Evolutionary conservation across 2,797 vertebrate species (phyloP), one percentile per base, ranked within the genome.

Genomic region (Podargus strigoides): DNA sequence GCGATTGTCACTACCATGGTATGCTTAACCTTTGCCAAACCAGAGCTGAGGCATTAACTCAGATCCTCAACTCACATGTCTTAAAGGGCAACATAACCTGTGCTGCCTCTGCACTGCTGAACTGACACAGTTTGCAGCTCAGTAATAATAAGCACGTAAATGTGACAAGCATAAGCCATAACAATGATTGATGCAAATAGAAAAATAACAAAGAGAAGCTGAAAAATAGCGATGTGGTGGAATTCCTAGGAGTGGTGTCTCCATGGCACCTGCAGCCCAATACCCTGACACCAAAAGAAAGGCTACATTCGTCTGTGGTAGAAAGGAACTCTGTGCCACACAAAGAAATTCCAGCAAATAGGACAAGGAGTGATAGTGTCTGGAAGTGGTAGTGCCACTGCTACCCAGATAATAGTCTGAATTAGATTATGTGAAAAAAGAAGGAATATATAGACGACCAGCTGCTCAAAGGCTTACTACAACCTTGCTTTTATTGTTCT

Each of bases 401-500:
- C 90, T 96, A 77, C 93, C 95, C 94, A 0, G 94, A 95, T 97
- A 97, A 97, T 96, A 95, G 97, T 97, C 97, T 96, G 97, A 98
- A 98, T 98, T 98, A 98, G 96, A 97, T 98, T 97, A 98, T 97
- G 92, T 47, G 94, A 97, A 97, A 96, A 97, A 97, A 97, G 94
- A 85, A 93, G 97, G 97, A 98, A 98, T 98, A 98, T 98, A 98
- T 98, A 98, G 98, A 98, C 95, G 23, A 87, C 96, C 98, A 98
- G 98, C 98, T 98, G 98, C 97, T 98, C 98, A 96, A 97, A 98
- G 98, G 98, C 98, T 98, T 98, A 98, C 96, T 97, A 97, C 97
- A 98, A 98, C 97, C 98, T 98, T 97, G 97, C 98, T 98, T 98
- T 98, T 98, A 98, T 98, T 98, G 98, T 98, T 98, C 94, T 97